Evolutionary conservation across 2,888 invertebrate genomes (phyloP), one percentile per base, ranked within the genome.

Genomic region (Tenthredo amoena): DNA sequence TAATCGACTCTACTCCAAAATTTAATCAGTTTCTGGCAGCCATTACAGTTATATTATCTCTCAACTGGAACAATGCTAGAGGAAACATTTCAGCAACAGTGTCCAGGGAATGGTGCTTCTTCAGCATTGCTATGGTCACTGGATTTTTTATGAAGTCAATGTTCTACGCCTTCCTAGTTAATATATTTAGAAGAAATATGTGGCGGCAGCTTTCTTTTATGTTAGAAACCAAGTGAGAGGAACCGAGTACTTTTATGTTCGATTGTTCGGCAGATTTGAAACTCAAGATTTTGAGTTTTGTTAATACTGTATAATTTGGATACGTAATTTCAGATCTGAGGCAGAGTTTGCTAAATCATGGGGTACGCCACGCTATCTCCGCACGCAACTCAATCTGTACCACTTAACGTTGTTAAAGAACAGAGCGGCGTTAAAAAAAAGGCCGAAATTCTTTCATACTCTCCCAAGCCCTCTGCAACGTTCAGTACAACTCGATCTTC

Each of bases 161-260:
- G 40, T 62, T 81, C 21, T 81, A 81, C 26, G 81, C 81, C 26
- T 81, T 81, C 15, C 37, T 81, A 26, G 81, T 81, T 21, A 62
- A 40, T 62, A 81, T 81, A 40, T 81, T 81, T 21, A 81, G 62
- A 50, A 81, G 81, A 40, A 81, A 81, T 37, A 81, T 81, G 58
- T 81, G 81, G 81, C 62, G 81, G 50, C 81, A 81, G 37, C 81
- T 81, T 81, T 62, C 62, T 37, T 81, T 81, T 26, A 81, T 81
- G 81, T 62, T 81, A 37, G 81, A 81, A 81, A 62, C 40, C 37
- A 81, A 62, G 81, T 81, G 40, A 81, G 81, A 1, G 62, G 9
- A 50, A 34, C 34, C 3, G n/a, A 50, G 34, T n/a, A 9, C 5
- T 50, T 18, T 77, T 77, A 1, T 31, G 6, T 26, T 55, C 1